Evolutionary conservation across 2,797 vertebrate species (phyloP), one percentile per base, ranked within the genome.

Genomic region (Thamnophis elegans): DNA sequence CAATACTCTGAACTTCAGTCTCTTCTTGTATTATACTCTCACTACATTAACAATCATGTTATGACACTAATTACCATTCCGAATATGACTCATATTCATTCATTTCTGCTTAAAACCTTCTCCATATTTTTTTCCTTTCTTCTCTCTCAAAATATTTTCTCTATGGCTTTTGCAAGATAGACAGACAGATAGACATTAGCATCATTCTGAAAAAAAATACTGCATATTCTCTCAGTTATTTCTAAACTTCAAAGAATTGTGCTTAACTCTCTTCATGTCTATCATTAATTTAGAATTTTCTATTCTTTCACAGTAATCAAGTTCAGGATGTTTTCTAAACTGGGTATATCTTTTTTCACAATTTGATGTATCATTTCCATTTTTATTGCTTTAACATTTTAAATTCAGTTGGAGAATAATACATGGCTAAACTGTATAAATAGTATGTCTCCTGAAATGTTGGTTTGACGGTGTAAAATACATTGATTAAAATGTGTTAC

Each of bases 71-170:
- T 58, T 53, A 85, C 2, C 32, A 47, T 58, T 25, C 32, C 91
- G 58, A 60, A 26, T 89, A 47, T 55, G 53, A 32, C 62, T 56
- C 26, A 16, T 4, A 22, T 56, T 78, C 32, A 78, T 13, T 5
- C 87, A 89, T 58, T 51, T 42, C 0, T 36, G 86, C 73, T 94
- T 92, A 11, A 28, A 73, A 73, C 51, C 28, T 73, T 60, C 93
- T 85, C 65, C 42, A n/a, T 55, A 55, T 18, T 4, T 92, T 92
- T 9, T n/a, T 0, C 3, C 65, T 88, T 56, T 32, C 82, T 56
- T 94, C 62, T 42, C 26, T 32, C 91, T 55, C 78, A 36, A 28
- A 88, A 32, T 32, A 59, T 89, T 91, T 3, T 94, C 51, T 93
- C 68, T 60, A 59, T 78, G 91, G 58, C 1, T 1, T 36, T 56